phyloP scores from a whole-genome alignment of 2,888 invertebrate species.

The Phytoseiulus persimilis region DNA sequence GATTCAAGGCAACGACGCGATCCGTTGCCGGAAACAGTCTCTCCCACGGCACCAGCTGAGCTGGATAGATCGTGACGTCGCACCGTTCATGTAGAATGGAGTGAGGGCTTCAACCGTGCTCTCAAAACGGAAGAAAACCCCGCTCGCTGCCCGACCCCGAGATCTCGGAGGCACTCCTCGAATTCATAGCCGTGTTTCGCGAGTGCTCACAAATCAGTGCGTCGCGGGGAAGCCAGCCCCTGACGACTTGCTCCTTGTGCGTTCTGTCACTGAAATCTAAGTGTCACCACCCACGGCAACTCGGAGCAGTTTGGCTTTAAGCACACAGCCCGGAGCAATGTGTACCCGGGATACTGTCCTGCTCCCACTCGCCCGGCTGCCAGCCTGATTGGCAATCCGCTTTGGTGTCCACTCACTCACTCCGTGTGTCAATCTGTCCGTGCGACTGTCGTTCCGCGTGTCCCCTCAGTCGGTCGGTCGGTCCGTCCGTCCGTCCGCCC shows the following conservation, averaged over 20 bases:
- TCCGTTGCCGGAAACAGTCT: no score
- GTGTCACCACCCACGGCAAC: not conserved
- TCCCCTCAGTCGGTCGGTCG: not conserved
- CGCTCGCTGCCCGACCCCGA: no score
- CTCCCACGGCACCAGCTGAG: no score
- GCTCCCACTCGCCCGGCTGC: not conserved
- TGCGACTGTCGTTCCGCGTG: not conserved
- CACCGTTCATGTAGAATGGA: no score
- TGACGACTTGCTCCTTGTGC: conserved; percentile 5
- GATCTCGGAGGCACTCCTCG: no score
- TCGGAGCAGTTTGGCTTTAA: not conserved
- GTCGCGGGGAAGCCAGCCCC: not conserved
- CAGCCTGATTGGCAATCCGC: not conserved
- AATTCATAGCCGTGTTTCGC: not conserved
- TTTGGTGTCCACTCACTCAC: not conserved
- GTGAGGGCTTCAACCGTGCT: no score
- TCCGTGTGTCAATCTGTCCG: not conserved
- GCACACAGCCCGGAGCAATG: not conserved
- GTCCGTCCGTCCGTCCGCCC: not conserved
- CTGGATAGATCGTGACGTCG: no score
- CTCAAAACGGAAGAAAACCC: no score
- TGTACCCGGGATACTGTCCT: not conserved
- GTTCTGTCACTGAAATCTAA: not conserved
- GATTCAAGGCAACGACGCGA: no score
- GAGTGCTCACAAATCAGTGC: not conserved